These are phyloP conservation scores for Allygus modestus DNA, from an alignment of 2,888 invertebrate species.

Conservation along the genomic window DNA sequence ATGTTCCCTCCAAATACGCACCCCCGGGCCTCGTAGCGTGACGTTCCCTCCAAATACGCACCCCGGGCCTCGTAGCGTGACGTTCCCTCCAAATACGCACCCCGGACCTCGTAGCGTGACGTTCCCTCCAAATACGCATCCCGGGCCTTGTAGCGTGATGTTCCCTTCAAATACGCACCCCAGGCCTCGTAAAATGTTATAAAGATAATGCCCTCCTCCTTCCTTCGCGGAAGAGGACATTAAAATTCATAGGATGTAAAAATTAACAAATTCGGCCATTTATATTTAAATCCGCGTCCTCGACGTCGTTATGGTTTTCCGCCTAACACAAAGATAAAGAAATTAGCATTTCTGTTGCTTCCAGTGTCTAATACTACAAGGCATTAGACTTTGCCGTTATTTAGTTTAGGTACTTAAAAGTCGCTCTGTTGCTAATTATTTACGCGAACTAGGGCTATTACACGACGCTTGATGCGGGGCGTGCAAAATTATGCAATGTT, in stretches of 20 bases:
- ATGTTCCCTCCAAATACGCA: no score
- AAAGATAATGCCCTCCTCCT: not conserved
- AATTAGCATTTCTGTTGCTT: conserved; percentile 7
- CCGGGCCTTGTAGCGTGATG: no score
- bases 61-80: no score
- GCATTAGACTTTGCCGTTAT: not conserved
- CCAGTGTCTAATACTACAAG: not conserved
- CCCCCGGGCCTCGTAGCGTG: no score
- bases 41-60: no score
- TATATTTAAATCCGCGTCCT: conserved; percentile 19
- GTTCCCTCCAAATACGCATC: no score
- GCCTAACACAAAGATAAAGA: not conserved
- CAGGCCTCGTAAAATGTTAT: not conserved
- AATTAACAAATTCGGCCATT: conserved; percentile 38
- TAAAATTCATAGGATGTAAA: conserved; percentile 45
- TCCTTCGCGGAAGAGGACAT: not conserved
- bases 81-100: no score
- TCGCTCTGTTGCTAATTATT: not conserved
- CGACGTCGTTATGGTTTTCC: conserved; percentile 31
- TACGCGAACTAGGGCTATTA: no score
- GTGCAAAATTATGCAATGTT: no score
- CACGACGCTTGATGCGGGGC: no score
- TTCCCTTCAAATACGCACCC: no score
- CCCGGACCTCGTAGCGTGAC: no score
- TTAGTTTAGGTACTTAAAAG: conserved; percentile 5